Evolutionary conservation across 1,140 invertebrate genomes (phyloP), one percentile per base, ranked within the genome.

Genomic region (Teleogryllus occipitalis): DNA sequence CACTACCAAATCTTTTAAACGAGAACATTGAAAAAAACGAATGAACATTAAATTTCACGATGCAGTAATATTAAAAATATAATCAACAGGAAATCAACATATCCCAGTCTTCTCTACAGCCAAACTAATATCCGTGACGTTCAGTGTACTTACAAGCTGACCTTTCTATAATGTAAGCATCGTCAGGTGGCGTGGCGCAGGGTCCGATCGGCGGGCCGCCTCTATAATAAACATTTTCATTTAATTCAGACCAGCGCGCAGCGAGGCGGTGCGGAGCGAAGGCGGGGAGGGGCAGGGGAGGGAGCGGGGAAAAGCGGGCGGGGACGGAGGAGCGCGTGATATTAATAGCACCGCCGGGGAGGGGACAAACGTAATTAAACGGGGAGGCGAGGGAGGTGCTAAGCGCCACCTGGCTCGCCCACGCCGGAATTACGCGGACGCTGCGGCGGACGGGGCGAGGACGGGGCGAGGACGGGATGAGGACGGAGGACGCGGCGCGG

Each of bases 361-460:
- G 54, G 54, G 54, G 54, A 65, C 54, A 65, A 65, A 65, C 54
- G 54, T 65, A 65, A 65, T 65, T 65, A 65, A 65, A 65, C 54
- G 10, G 54, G 18, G 54, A 18, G 54, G 54, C 54, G 54, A 65
- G 54, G 54, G 54, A 65, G 54, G 54, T 65, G 54, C 54, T 65
- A 65, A 65, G 54, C 54, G 54, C 10, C 54, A 65, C 54, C 54
- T 65, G 54, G 54, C 54, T 10, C 27, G 27, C 27, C 27, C 27
- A 18, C 10, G 54, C 18, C 18, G 54, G 54, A 14, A 65, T 65
- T 65, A 65, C 54, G 54, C 18, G 54, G 54, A 65, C 54, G 7
- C 54, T 65, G 54, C 54, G 54, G 54, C 18, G 54, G 54, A 65
- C 54, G 54, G 54, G 54, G 10, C 10, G 54, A 14, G 18, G 54